A percentile compares a stretch with the other conserved stretches of the same genome.
Evolutionary conservation across 2,797 vertebrate species (phyloP).

Genomic region (Cottoperca gobio): DNA sequence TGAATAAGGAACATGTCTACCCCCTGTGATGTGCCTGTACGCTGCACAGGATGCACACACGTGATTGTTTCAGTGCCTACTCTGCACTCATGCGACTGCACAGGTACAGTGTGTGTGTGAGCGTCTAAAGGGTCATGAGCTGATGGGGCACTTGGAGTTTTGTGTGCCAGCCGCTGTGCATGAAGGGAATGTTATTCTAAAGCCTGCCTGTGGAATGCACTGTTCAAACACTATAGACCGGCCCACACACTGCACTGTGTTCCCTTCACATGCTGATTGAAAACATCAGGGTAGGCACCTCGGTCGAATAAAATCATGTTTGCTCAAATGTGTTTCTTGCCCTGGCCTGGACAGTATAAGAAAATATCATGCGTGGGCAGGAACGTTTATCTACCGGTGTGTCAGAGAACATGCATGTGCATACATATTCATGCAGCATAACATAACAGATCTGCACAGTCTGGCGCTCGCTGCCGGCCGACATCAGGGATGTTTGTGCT

Average conservation of each 20-base stretch:
- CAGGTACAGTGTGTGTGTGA: conserved; percentile 31
- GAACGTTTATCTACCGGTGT: conserved; percentile 2
- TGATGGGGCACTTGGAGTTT: conserved; percentile 43
- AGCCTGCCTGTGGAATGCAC: conserved; percentile 82
- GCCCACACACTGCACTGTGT: conserved; percentile 48
- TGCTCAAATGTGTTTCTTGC: background rate
- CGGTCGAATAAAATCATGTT: conserved; percentile 6
- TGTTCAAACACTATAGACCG: conserved; percentile 78
- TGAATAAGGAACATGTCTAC: background rate
- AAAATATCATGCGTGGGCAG: conserved; percentile 5
- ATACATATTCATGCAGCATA: conserved; percentile 16
- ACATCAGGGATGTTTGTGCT: background rate
- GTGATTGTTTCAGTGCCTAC: background rate
- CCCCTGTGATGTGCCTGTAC: background rate
- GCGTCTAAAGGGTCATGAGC: conserved; percentile 25
- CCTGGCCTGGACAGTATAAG: background rate
- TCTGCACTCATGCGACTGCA: background rate
- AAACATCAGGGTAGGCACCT: conserved; percentile 50
- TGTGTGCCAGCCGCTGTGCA: conserved; percentile 63
- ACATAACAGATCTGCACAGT: conserved; percentile 6
- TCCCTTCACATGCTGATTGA: conserved; percentile 60
- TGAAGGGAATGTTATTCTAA: conserved; percentile 81
- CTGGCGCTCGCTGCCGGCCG: background rate
- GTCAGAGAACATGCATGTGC: background rate
- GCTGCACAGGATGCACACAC: background rate